These are phyloP conservation scores for Tichodroma muraria DNA, from an alignment of 2,113 vertebrate species.

Conservation along the genomic window DNA sequence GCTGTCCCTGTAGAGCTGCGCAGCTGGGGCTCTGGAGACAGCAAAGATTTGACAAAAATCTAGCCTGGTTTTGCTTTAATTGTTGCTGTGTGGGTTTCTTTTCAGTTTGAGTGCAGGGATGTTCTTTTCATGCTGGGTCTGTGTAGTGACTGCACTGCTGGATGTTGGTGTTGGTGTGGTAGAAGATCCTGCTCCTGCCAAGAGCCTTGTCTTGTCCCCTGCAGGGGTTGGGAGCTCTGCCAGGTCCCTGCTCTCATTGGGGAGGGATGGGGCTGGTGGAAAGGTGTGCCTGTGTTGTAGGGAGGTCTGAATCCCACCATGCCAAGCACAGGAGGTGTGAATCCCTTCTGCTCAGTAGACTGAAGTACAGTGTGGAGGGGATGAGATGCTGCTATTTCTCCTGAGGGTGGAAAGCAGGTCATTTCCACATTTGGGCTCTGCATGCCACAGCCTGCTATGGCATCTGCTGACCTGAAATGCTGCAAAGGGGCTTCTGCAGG, in stretches of 20 bases:
- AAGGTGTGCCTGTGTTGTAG: neutral
- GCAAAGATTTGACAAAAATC: neutral
- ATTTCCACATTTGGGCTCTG: neutral
- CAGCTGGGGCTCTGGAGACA: neutral
- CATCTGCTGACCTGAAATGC: neutral
- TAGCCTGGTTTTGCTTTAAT: neutral
- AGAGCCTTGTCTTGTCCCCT: neutral
- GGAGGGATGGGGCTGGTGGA: neutral
- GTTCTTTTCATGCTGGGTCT: neutral
- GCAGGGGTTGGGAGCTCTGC: neutral
- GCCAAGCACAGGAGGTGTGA: neutral
- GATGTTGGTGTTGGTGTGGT: neutral
- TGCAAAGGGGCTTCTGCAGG: neutral
- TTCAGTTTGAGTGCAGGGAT: neutral
- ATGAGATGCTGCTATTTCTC: neutral
- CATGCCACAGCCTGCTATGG: neutral
- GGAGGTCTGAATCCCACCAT: neutral
- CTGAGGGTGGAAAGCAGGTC: neutral
- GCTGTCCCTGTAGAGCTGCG: neutral
- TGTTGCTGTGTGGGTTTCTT: neutral
- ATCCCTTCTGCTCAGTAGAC: neutral
- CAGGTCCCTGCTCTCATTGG: neutral
- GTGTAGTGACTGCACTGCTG: neutral
- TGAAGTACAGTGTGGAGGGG: neutral
- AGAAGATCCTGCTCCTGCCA: neutral